Percentiles rank a stretch among this genome's conserved stretches.
phyloP scores from a whole-genome alignment of 2,113 vertebrate species.

The Lepus europaeus region DNA sequence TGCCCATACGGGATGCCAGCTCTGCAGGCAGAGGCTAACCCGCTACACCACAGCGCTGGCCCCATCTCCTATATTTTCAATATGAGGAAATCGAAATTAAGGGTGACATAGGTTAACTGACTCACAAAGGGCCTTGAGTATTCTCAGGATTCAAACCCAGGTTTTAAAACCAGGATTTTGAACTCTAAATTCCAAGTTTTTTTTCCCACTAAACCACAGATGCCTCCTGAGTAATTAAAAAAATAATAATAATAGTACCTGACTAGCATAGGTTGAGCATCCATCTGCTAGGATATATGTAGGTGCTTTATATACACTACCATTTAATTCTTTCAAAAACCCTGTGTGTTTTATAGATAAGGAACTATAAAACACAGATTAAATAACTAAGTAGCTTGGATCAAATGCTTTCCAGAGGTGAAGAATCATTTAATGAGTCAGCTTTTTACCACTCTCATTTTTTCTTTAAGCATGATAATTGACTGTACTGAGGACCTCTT shows the following conservation, averaged over 20 bases:
- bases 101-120: background rate
- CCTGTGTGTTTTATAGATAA: constrained; percentile 10
- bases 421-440: background rate
- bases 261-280: background rate
- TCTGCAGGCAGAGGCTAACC: too few relatives aligned
- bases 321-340: background rate
- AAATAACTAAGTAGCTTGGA: background rate
- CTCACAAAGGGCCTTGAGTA: background rate
- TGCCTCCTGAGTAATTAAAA: background rate
- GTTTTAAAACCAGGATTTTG: background rate
- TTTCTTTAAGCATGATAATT: constrained; percentile 6
- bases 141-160: background rate
- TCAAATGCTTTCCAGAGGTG: background rate
- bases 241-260: background rate
- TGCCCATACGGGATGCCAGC: too few relatives aligned
- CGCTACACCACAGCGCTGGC: too few relatives aligned
- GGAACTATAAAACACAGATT: constrained; percentile 7
- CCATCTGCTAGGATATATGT: background rate
- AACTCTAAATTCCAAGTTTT: background rate
- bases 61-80: background rate
- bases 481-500: background rate
- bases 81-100: background rate
- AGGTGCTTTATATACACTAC: background rate
- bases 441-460: background rate
- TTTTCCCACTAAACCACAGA: background rate